A percentile compares a stretch with the other conserved stretches of the same genome.
Evolutionary conservation across 2,113 vertebrate genomes (phyloP).

Genomic region (Mungos mungo): DNA sequence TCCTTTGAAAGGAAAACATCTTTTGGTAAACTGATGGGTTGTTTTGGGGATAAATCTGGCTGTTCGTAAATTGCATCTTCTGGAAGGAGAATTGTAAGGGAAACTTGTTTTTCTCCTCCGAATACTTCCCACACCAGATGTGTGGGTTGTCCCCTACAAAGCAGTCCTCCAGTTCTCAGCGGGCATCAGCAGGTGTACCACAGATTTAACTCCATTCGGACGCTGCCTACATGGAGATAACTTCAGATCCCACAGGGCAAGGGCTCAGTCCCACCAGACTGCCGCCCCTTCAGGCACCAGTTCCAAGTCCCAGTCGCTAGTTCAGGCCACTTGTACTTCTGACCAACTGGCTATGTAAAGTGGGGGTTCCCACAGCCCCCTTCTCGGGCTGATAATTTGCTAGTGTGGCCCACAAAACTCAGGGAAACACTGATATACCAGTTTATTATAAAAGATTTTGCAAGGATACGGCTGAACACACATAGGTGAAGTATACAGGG

Average conservation of each 20-base stretch:
- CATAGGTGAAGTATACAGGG: neutral
- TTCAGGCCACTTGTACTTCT: neutral
- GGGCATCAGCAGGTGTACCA: neutral
- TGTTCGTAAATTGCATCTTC: slow-evolving; percentile 39
- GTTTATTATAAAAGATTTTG: neutral
- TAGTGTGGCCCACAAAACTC: neutral
- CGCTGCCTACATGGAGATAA: neutral
- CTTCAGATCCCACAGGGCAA: neutral
- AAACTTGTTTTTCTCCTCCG: neutral
- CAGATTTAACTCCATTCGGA: neutral
- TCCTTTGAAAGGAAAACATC: slow-evolving; percentile 21
- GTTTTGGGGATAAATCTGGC: slow-evolving; percentile 2
- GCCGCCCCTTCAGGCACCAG: neutral
- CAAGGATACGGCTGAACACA: neutral
- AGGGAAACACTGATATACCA: neutral
- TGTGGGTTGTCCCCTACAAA: neutral
- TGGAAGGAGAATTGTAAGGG: neutral
- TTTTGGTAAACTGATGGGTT: neutral
- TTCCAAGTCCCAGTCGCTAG: neutral
- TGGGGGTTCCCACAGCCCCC: neutral
- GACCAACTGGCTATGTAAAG: neutral
- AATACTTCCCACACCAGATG: neutral
- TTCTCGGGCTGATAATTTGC: neutral
- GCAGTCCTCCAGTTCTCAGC: neutral
- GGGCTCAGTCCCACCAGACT: neutral